Conservation (phyloP, 2,113 vertebrate genomes). For the Hipposideros armiger region DNA sequence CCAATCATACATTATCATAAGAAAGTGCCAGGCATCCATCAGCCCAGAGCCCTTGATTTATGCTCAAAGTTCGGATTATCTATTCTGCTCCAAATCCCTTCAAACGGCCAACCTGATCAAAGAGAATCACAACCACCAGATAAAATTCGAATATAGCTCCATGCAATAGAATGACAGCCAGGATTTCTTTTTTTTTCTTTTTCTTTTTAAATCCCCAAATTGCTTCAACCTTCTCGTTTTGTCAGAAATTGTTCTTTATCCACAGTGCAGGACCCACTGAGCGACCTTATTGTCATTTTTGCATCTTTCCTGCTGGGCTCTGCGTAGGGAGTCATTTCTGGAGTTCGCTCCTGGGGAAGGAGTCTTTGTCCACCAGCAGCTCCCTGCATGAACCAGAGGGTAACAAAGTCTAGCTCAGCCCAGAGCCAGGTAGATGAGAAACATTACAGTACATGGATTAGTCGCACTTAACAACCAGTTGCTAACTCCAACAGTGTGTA, state of each 20-base stretch:
- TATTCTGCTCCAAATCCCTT: conserved; percentile 96
- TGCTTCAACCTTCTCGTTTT: conserved; percentile 85
- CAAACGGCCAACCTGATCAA: conserved; percentile 94
- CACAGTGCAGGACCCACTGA: background rate
- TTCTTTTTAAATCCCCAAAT: conserved; percentile 83
- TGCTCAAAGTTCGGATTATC: conserved; percentile 99
- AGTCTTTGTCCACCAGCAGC: background rate
- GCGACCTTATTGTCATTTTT: conserved; percentile 45
- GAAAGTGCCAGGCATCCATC: conserved; percentile 93
- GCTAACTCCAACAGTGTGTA: background rate
- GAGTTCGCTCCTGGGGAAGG: background rate
- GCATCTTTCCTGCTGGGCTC: conserved; percentile 9
- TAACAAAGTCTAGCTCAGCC: background rate
- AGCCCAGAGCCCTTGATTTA: conserved; percentile 91
- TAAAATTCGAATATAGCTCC: conserved; percentile 89
- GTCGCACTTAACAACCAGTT: conserved; percentile 16
- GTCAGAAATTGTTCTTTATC: conserved; percentile 84
- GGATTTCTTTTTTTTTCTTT: background rate
- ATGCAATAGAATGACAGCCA: conserved; percentile 82
- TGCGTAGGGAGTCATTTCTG: background rate
- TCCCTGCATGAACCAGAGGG: background rate
- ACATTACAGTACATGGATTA: background rate
- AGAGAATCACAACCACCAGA: conserved; percentile 89
- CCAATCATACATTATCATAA: conserved; percentile 95
- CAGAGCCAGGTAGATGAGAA: background rate